phyloP scores from a whole-genome alignment of 2,888 invertebrate species.

The Lepas anatifera region DNA sequence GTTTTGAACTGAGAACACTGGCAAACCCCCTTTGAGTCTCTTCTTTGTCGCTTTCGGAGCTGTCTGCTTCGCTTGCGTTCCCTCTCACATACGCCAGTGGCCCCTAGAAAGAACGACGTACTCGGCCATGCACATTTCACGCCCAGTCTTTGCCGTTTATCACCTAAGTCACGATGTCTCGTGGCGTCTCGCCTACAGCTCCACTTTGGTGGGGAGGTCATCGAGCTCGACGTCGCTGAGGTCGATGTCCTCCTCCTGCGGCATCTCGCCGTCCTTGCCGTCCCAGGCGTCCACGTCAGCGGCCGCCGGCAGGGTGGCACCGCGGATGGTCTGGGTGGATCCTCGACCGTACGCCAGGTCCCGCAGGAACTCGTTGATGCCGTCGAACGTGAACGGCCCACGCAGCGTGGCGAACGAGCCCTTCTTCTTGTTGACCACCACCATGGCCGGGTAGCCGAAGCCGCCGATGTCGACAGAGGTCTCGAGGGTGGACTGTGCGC shows the following conservation, averaged over 20 bases:
- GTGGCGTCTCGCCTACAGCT: background rate
- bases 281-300: slow-evolving; percentile 68
- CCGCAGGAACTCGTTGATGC: slow-evolving; percentile 84
- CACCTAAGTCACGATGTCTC: background rate
- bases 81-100: background rate
- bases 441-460: slow-evolving; percentile 99
- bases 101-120: too few species aligned
- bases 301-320: slow-evolving; percentile 64
- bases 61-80: background rate
- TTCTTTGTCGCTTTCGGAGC: background rate
- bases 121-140: background rate
- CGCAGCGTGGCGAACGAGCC: slow-evolving; percentile 87
- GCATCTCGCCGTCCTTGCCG: slow-evolving; percentile 81
- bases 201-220: slow-evolving; percentile 34
- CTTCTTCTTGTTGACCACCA: slow-evolving; percentile 89
- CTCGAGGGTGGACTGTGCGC: slow-evolving; percentile 69
- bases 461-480: slow-evolving; percentile 85
- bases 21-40: background rate
- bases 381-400: slow-evolving; percentile 86
- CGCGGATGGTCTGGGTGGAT: slow-evolving; percentile 73
- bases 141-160: background rate
- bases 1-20: background rate
- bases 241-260: slow-evolving; percentile 78
- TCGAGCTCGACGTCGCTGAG: slow-evolving; percentile 77
- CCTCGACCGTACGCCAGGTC: slow-evolving; percentile 89